phyloP scores from a whole-genome alignment of 37 sponge, comb jelly and placozoan genomes.

The Haliclona indistincta region DNA sequence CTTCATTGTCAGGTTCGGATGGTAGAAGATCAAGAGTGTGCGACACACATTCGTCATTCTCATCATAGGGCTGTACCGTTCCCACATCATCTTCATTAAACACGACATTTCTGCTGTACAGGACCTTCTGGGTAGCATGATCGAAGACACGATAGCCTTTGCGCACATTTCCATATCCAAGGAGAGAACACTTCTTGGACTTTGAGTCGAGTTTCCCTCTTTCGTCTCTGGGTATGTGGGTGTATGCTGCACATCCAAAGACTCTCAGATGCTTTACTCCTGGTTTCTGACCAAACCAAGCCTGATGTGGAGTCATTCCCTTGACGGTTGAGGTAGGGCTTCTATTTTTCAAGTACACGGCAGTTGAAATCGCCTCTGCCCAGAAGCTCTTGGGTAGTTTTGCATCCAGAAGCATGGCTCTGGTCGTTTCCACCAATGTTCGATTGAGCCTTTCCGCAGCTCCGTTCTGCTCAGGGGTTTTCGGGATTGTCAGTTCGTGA shows the following conservation, averaged over 20 bases:
- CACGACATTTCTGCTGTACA: constrained; percentile 2
- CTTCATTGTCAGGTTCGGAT: neutral
- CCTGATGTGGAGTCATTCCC: neutral
- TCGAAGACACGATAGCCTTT: neutral
- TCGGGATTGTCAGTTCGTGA: constrained; percentile 17
- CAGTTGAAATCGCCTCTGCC: constrained; percentile 59
- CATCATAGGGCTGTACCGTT: neutral
- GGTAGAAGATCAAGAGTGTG: neutral
- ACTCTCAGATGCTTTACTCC: constrained; percentile 20
- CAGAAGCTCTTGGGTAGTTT: constrained; percentile 60
- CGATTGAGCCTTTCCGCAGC: constrained; percentile 15
- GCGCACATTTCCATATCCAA: neutral
- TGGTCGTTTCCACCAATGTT: constrained; percentile 15
- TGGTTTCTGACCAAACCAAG: constrained; percentile 23
- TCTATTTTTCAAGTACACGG: constrained; percentile 12
- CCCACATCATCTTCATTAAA: neutral
- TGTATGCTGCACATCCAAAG: constrained; percentile 29
- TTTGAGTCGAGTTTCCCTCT: constrained; percentile 23
- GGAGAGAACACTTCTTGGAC: neutral
- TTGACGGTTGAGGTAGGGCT: neutral
- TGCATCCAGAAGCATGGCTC: constrained; percentile 18
- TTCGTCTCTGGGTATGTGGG: constrained; percentile 22
- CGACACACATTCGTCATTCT: neutral
- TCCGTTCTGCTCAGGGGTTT: constrained; percentile 18
- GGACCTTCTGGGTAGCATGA: neutral